A percentile compares a stretch with the other conserved stretches of the same genome.
phyloP scores from a whole-genome alignment of 2,797 vertebrate species.

The Leptodactylus fallax region DNA sequence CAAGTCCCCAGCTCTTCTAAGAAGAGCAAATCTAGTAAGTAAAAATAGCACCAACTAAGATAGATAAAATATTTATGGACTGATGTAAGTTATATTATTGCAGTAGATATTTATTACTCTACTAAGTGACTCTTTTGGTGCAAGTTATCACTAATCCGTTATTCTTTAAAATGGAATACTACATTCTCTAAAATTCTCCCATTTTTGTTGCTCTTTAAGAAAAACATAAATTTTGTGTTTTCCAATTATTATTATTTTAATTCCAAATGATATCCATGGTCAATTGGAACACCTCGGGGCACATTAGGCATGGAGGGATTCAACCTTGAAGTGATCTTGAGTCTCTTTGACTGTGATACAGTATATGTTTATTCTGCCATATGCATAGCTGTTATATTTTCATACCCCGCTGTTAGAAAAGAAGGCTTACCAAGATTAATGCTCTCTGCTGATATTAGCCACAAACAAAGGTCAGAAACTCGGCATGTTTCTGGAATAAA shows the following conservation, averaged over 20 bases:
- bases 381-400: slow-evolving; percentile 48
- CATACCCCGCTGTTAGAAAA: slow-evolving; percentile 56
- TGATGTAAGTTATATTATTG: background rate
- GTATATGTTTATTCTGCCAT: slow-evolving; percentile 43
- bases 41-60: too few relatives aligned
- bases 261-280: background rate
- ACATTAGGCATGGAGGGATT: slow-evolving; percentile 1
- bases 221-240: background rate
- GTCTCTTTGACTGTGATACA: slow-evolving; percentile 28
- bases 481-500: slow-evolving; percentile 57
- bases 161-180: background rate
- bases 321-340: slow-evolving; percentile 59
- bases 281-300: background rate
- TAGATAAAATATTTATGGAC: background rate
- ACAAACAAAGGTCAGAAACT: slow-evolving; percentile 61
- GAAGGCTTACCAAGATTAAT: slow-evolving; percentile 61
- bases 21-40: too few relatives aligned
- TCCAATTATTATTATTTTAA: background rate
- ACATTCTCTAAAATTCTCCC: background rate
- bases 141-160: background rate
- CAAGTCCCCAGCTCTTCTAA: too few relatives aligned
- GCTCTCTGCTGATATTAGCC: slow-evolving; percentile 62
- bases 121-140: background rate
- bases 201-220: background rate
- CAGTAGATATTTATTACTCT: background rate